Conservation (phyloP, 1,140 invertebrate species). For the Ylistrum balloti region DNA sequence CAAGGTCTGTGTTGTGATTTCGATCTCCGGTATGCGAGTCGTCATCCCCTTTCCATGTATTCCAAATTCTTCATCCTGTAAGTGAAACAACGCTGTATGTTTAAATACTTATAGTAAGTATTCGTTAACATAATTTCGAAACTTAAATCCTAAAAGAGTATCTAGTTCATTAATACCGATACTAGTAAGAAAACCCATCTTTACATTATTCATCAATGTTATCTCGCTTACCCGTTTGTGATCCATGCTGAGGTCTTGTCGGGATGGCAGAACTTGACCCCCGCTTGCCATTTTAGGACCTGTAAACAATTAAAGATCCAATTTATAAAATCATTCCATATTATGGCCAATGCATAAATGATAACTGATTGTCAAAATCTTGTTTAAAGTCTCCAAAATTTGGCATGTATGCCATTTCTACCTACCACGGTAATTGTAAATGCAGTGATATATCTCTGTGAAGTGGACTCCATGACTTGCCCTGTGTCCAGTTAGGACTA, state of each 20-base stretch:
- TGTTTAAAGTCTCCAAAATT: too few species aligned
- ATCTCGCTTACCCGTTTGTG: slow-evolving; percentile 55
- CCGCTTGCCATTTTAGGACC: slow-evolving; percentile 61
- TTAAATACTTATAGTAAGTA: too few species aligned
- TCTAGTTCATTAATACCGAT: too few species aligned
- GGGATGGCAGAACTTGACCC: slow-evolving; percentile 60
- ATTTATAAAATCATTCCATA: too few species aligned
- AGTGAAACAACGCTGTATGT: too few species aligned
- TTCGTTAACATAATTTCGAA: too few species aligned
- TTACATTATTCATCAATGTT: too few species aligned
- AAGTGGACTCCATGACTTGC: background rate
- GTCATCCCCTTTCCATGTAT: slow-evolving; percentile 62
- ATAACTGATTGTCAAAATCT: too few species aligned
- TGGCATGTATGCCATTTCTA: background rate
- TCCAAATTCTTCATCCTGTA: slow-evolving; percentile 60
- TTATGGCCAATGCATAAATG: too few species aligned
- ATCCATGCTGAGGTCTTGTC: slow-evolving; percentile 54
- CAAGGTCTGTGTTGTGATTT: slow-evolving; percentile 56
- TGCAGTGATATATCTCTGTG: background rate
- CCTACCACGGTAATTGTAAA: background rate
- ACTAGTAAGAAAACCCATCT: too few species aligned
- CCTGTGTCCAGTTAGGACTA: background rate
- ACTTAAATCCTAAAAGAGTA: too few species aligned
- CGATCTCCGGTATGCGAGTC: slow-evolving; percentile 56
- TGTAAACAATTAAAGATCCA: too few species aligned